phyloP scores from a whole-genome alignment of 2,888 invertebrate genomes.

The Charanyca ferruginea region DNA sequence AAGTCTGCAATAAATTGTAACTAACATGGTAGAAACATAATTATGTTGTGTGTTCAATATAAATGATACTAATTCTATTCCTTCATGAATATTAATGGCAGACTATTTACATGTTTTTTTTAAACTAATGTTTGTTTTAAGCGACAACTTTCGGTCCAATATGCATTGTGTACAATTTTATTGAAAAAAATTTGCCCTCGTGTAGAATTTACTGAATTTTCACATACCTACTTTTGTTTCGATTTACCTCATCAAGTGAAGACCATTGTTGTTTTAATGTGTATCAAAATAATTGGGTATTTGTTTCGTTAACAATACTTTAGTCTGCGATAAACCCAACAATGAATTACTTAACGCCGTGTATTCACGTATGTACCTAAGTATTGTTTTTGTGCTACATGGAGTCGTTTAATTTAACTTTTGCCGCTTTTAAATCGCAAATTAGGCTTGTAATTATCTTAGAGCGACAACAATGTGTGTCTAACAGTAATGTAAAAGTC shows the following conservation, averaged over 20 bases:
- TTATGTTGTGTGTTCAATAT: background rate
- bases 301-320: constrained; percentile 76
- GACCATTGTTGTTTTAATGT: constrained; percentile 69
- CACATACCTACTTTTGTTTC: constrained; percentile 26
- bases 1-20: constrained; percentile 3
- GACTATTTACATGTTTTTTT: constrained; percentile 29
- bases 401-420: constrained; percentile 29
- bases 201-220: constrained; percentile 37
- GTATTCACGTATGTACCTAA: constrained; percentile 58
- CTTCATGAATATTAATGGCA: constrained; percentile 49
- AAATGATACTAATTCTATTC: constrained; percentile 33
- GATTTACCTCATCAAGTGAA: constrained; percentile 49
- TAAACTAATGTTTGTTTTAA: constrained; percentile 23
- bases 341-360: constrained; percentile 70
- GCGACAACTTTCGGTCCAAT: constrained; percentile 46
- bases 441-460: constrained; percentile 20
- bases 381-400: constrained; percentile 57
- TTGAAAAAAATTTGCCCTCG: constrained; percentile 37
- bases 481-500: constrained; percentile 15
- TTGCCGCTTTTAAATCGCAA: constrained; percentile 33
- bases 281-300: constrained; percentile 71
- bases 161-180: constrained; percentile 17
- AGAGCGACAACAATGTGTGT: constrained; percentile 18
- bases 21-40: background rate
- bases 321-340: constrained; percentile 66